Base-by-base conservation (phyloP, 2,888 invertebrate genomes). In the Drosophila macrospina region DNA sequence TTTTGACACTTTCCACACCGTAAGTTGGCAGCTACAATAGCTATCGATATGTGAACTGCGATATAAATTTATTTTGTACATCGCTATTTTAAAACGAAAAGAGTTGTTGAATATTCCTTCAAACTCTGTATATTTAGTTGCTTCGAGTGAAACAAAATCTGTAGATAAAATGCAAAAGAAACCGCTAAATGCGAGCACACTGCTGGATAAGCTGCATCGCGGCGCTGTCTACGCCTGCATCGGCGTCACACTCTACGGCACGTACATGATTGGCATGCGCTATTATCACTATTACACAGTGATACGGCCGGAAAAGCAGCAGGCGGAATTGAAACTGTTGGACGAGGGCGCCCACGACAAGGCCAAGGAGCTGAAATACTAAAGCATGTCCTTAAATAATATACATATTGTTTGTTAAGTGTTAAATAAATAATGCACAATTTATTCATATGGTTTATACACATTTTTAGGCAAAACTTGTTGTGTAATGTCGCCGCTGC, bases 201-300 rank as follows among this genome's bases (percentile, higher is more conserved):
- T 93, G 16, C 56, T 93, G 28, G 93, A 94, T 74, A 92, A 89
- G 69, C 78, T 94, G 32, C 94, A 94, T 80, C 93, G 93, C 85
- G 93, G 94, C 20, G 92, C 93, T 44, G 94, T 94, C 0, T 91
- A 91, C 32, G 89, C 92, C 15, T 94, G 94, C 79, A 89, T 94
- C 37, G 94, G 93, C 5, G 90, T 94, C 7, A 94, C 94, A 15
- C 57, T 93, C 0, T 93, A 92, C 81, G 94, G 93, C 39, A 91
- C 92, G 28, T 90, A 90, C 45, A 73, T 93, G 44, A 73, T 93
- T 11, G 93, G 93, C 32, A 71, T 91, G 71, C 91, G 93, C 61
- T 92, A 91, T 60, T 93, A 93, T 74, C 89, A 92, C 50, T 94
- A 94, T 81, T 92, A 93, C 61, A 93, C 93, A 0, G 92, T 93